These are phyloP conservation scores for Archilochus colubris DNA, from an alignment of 2,113 vertebrate genomes.

Conservation along the genomic window DNA sequence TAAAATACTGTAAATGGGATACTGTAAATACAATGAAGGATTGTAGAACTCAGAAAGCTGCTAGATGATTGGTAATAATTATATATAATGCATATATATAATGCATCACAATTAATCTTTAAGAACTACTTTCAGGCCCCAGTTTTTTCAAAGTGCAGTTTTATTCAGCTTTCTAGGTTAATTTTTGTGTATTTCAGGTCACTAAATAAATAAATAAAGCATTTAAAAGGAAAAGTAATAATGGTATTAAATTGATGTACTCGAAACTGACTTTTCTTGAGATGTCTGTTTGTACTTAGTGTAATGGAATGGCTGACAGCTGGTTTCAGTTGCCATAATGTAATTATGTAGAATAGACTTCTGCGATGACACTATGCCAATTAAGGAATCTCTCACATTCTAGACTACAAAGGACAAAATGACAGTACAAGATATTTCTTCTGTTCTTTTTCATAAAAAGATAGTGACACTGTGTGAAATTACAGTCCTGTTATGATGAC, in stretches of 20 bases:
- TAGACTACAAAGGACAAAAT: constrained; percentile 69
- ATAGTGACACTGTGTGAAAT: constrained; percentile 66
- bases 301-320: constrained; percentile 71
- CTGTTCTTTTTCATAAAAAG: constrained; percentile 55
- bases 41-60: constrained; percentile 20
- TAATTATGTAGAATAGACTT: constrained; percentile 67
- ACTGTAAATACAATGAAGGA: constrained; percentile 11
- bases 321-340: constrained; percentile 68
- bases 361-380: constrained; percentile 66
- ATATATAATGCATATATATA: not conserved
- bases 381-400: constrained; percentile 70
- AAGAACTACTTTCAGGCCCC: constrained; percentile 21
- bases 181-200: constrained; percentile 51
- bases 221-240: constrained; percentile 49
- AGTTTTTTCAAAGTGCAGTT: constrained; percentile 30
- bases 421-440: constrained; percentile 67
- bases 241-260: constrained; percentile 60
- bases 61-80: constrained; percentile 29
- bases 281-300: constrained; percentile 65
- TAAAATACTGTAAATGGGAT: not conserved
- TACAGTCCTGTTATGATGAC: constrained; percentile 52
- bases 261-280: constrained; percentile 62
- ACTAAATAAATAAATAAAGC: constrained; percentile 13
- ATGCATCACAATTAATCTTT: constrained; percentile 36
- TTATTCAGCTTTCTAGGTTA: constrained; percentile 45